Conservation (phyloP, 2,797 vertebrate species). For the Bryconaethiops microstoma region DNA sequence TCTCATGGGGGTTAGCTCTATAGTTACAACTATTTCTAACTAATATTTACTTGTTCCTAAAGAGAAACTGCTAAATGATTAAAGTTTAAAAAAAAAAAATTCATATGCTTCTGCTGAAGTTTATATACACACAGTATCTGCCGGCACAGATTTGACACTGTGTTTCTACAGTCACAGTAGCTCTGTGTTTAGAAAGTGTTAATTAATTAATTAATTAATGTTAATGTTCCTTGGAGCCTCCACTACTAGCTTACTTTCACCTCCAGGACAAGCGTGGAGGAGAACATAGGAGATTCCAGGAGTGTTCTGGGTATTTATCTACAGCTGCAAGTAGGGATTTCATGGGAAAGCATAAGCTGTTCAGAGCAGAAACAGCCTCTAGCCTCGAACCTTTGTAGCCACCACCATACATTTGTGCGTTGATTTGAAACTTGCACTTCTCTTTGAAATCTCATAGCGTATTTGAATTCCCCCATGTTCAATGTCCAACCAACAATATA, state of each 20-base stretch:
- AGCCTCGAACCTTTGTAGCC: conserved; percentile 58
- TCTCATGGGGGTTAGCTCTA: not conserved
- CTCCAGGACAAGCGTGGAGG: not conserved
- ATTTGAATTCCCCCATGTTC: conserved; percentile 63
- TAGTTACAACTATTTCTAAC: not conserved
- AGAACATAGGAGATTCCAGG: not conserved
- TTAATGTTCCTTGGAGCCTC: not conserved
- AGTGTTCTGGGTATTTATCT: not conserved
- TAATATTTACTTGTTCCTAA: conserved; percentile 9
- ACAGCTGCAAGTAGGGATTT: not conserved
- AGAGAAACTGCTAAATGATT: not conserved
- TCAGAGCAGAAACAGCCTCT: conserved; percentile 38
- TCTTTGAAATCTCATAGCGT: conserved; percentile 57
- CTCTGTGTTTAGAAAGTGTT: conserved; percentile 13
- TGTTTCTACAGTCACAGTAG: conserved; percentile 1
- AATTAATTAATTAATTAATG: not conserved
- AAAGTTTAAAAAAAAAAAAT: not conserved
- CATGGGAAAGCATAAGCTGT: conserved; percentile 58
- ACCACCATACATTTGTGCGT: conserved; percentile 49
- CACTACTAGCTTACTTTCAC: not conserved
- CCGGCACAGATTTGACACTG: no score
- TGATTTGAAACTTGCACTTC: conserved; percentile 54
- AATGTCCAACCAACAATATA: conserved; percentile 63
- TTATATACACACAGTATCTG: no score
- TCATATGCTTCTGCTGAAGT: not conserved